phyloP scores from a whole-genome alignment of 2,888 invertebrate species.

The Idaea straminata region DNA sequence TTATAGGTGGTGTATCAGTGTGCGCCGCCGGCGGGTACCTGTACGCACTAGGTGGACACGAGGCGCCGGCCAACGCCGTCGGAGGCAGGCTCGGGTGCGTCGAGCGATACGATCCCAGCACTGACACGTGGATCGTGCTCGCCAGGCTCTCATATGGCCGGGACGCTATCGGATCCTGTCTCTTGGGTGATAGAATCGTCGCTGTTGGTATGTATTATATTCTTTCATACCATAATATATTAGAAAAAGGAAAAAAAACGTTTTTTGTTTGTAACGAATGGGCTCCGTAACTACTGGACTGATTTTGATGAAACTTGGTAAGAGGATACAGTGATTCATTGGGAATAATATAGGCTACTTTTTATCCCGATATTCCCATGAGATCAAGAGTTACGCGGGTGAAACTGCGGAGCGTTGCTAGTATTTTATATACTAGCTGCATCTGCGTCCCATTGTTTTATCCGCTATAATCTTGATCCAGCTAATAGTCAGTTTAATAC shows the following conservation, averaged over 20 bases:
- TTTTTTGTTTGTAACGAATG: too few relatives aligned
- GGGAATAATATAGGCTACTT: too few relatives aligned
- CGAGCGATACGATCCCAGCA: slow-evolving; percentile 89
- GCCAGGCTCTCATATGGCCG: slow-evolving; percentile 90
- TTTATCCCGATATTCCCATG: too few relatives aligned
- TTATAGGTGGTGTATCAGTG: slow-evolving; percentile 55
- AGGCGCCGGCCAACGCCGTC: slow-evolving; percentile 87
- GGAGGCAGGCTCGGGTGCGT: slow-evolving; percentile 94
- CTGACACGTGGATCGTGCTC: slow-evolving; percentile 93
- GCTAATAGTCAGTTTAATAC: too few relatives aligned
- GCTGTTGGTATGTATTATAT: slow-evolving; percentile 84
- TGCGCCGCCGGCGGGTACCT: slow-evolving; percentile 93
- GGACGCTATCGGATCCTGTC: slow-evolving; percentile 93
- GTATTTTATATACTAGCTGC: too few relatives aligned
- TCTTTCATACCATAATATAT: neutral
- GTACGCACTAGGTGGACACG: slow-evolving; percentile 96
- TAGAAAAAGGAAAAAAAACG: too few relatives aligned
- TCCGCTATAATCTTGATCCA: too few relatives aligned
- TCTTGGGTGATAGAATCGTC: slow-evolving; percentile 89
- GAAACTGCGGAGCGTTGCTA: too few relatives aligned
- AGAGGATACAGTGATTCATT: too few relatives aligned
- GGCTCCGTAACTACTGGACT: too few relatives aligned
- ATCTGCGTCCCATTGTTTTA: neutral
- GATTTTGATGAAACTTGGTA: too few relatives aligned
- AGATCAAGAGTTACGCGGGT: too few relatives aligned